These are phyloP conservation scores for Sorex maritimensis DNA, from an alignment of 2,797 vertebrate genomes.

Conservation along the genomic window DNA sequence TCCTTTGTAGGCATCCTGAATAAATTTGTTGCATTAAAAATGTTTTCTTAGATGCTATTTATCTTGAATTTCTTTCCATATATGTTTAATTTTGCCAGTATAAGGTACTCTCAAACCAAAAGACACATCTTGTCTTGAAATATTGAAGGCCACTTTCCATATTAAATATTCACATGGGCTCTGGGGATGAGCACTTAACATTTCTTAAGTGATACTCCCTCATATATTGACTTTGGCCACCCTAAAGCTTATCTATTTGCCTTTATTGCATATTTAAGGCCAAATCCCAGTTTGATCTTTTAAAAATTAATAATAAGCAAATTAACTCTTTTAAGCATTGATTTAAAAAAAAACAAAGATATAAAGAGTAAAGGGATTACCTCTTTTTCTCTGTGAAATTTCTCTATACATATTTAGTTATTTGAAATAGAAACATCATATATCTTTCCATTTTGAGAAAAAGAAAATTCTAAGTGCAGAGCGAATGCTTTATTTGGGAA, in stretches of 20 bases:
- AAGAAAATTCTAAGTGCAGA: not conserved
- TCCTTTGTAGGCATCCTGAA: constrained; percentile 7
- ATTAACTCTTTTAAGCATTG: not conserved
- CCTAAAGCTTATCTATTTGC: not conserved
- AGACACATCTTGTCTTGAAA: not conserved
- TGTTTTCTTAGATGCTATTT: constrained; percentile 25
- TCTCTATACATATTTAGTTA: not conserved
- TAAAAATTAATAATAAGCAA: constrained; percentile 43
- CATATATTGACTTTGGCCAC: not conserved
- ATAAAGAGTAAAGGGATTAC: constrained; percentile 16
- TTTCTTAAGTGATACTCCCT: not conserved
- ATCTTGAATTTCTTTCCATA: constrained; percentile 17
- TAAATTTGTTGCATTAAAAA: not conserved
- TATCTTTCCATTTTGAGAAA: not conserved
- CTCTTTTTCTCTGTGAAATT: not conserved
- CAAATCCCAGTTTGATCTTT: not conserved
- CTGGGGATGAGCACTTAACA: not conserved
- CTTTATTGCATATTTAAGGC: constrained; percentile 23
- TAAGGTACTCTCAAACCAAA: not conserved
- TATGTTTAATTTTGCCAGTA: constrained; percentile 4
- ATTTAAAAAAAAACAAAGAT: not conserved
- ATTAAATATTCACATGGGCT: not conserved
- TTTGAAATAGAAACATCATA: constrained; percentile 5
- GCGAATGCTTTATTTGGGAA: constrained; percentile 31
- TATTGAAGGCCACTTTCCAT: not conserved